A percentile compares a stretch with the other conserved stretches of the same genome.
Conservation (phyloP, 2,113 vertebrate genomes). For the Podocnemis expansa region DNA sequence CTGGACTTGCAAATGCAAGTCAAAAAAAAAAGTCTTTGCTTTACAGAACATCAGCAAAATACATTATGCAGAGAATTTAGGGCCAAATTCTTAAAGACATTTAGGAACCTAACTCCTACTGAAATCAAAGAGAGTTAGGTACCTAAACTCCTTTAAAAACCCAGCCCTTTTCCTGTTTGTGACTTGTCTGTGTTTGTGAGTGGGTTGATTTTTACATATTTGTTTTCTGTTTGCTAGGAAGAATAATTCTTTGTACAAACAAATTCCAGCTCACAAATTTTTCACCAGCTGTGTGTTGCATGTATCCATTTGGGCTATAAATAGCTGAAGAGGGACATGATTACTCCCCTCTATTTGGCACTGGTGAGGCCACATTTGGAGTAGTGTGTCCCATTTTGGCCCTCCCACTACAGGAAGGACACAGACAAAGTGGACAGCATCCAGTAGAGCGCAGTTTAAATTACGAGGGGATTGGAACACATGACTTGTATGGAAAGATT, state of each 20-base stretch:
- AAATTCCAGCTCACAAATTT: neutral
- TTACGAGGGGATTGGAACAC: no score
- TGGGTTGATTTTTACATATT: neutral
- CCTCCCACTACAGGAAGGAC: no score
- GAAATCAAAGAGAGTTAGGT: neutral
- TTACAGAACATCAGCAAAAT: neutral
- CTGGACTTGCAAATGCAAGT: constrained; percentile 12
- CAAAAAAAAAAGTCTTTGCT: neutral
- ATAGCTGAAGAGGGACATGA: no score
- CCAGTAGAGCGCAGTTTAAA: no score
- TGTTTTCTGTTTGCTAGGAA: neutral
- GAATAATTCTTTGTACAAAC: neutral
- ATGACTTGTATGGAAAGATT: no score
- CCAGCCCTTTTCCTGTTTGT: neutral
- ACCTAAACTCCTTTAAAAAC: neutral
- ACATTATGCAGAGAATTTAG: neutral
- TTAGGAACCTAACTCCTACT: neutral
- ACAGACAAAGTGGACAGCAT: no score
- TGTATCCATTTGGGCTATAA: neutral
- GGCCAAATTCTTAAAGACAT: neutral
- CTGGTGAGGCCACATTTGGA: no score
- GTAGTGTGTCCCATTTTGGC: no score
- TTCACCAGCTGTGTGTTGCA: accelerated
- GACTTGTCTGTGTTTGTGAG: neutral
- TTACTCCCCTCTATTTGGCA: no score